Conservation (phyloP, 2,113 vertebrate species). For the Odontophorus gujanensis region DNA sequence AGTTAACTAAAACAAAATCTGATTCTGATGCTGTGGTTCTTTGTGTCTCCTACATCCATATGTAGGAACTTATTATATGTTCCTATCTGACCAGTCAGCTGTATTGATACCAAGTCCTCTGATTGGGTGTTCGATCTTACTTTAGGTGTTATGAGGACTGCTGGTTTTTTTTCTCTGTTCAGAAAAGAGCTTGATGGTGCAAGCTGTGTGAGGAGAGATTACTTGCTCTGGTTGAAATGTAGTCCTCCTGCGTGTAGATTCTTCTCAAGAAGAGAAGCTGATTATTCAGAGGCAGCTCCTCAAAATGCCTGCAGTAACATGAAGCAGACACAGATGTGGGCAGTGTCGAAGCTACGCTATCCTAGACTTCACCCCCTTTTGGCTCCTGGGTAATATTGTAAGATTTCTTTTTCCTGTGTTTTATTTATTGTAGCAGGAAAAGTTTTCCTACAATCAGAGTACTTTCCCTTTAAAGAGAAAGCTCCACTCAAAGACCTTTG, state of each 20-base stretch:
- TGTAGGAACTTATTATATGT: not conserved
- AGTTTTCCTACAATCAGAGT: not conserved
- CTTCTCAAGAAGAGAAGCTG: not conserved
- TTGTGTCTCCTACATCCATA: not conserved
- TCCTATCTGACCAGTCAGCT: not conserved
- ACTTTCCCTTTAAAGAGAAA: not conserved
- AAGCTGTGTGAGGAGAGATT: not conserved
- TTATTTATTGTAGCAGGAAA: not conserved
- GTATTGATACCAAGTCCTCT: not conserved
- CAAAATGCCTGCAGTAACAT: not conserved
- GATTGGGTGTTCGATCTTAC: not conserved
- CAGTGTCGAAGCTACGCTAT: not conserved
- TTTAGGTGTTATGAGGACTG: not conserved
- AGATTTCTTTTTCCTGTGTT: not conserved
- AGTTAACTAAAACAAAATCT: not conserved
- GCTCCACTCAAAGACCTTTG: not conserved
- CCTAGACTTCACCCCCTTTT: not conserved
- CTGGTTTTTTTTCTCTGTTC: not conserved
- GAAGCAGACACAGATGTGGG: not conserved
- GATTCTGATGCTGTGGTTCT: not conserved
- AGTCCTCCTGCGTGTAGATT: not conserved
- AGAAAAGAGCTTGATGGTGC: not conserved
- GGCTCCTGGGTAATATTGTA: not conserved
- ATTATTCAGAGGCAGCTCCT: not conserved
- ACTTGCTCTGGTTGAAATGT: not conserved